These are phyloP conservation scores for Nasonia vitripennis DNA, from an alignment of 1,140 invertebrate species.

Conservation along the genomic window DNA sequence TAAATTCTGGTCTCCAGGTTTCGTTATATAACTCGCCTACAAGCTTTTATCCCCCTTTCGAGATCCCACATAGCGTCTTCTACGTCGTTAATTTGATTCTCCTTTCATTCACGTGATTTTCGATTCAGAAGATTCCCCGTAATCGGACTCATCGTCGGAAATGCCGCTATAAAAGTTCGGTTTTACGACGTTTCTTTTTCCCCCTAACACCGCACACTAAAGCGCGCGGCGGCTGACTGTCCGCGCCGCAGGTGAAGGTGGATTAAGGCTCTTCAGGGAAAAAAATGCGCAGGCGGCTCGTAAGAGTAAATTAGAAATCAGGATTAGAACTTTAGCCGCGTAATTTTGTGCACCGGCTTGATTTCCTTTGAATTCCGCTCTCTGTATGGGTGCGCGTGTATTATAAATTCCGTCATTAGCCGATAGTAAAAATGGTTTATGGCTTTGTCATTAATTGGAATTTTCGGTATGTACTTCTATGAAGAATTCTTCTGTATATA, in stretches of 20 bases:
- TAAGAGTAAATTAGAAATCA: constrained; percentile 49
- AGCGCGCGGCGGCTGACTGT: not conserved
- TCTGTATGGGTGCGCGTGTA: not conserved
- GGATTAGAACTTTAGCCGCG: constrained; percentile 42
- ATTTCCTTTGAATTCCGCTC: constrained; percentile 42
- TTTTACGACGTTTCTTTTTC: constrained; percentile 35
- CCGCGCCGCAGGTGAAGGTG: constrained; percentile 25
- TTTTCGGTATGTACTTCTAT: not conserved
- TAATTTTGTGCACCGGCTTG: constrained; percentile 39
- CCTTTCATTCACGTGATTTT: constrained; percentile 45
- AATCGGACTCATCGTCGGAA: constrained; percentile 48
- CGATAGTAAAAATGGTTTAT: constrained; percentile 40
- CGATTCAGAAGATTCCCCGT: constrained; percentile 46
- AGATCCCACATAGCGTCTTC: not conserved
- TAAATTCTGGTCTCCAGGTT: constrained; percentile 22
- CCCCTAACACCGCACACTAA: not conserved
- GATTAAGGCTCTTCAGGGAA: constrained; percentile 31
- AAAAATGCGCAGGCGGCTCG: constrained; percentile 43
- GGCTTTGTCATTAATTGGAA: constrained; percentile 27
- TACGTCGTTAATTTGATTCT: constrained; percentile 33
- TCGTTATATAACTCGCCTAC: constrained; percentile 31
- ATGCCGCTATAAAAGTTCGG: constrained; percentile 48
- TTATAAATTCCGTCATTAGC: constrained; percentile 41
- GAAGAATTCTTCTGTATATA: not conserved
- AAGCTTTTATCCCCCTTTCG: not conserved